phyloP scores from a whole-genome alignment of 2,888 invertebrate genomes.

The Euclidia mi region DNA sequence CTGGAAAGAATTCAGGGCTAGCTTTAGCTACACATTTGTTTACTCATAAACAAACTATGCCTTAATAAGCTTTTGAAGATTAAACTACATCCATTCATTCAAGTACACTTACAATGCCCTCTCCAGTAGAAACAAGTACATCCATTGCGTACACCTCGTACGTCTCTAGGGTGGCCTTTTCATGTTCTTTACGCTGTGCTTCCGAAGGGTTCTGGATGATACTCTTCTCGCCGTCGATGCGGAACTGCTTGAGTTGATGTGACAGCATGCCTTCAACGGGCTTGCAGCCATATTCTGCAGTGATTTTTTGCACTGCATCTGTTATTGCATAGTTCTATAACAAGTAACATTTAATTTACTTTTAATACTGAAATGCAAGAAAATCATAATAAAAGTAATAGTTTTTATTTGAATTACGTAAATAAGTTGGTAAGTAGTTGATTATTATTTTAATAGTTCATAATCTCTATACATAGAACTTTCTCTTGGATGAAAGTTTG shows the following conservation, averaged over 20 bases:
- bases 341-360: slow-evolving; percentile 16
- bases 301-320: slow-evolving; percentile 97
- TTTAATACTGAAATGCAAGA: too few relatives aligned
- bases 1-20: slow-evolving; percentile 79
- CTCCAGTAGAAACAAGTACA: slow-evolving; percentile 98
- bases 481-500: too few relatives aligned
- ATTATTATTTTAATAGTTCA: too few relatives aligned
- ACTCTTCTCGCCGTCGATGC: slow-evolving; percentile 98
- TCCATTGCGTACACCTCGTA: slow-evolving; percentile 99
- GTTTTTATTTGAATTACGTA: too few relatives aligned
- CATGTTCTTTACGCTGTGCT: slow-evolving; percentile 98
- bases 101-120: slow-evolving; percentile 93
- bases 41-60: neutral
- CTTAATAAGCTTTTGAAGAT: too few relatives aligned
- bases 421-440: too few relatives aligned
- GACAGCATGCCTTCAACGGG: slow-evolving; percentile 99
- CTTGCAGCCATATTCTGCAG: slow-evolving; percentile 98
- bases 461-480: too few relatives aligned
- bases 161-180: slow-evolving; percentile 98
- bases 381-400: too few relatives aligned
- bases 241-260: slow-evolving; percentile 98
- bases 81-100: neutral
- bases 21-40: neutral
- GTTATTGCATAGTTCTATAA: slow-evolving; percentile 96
- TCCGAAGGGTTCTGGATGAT: slow-evolving; percentile 97